Conservation (phyloP, 2,888 invertebrate genomes). For the Acleris emargana region DNA sequence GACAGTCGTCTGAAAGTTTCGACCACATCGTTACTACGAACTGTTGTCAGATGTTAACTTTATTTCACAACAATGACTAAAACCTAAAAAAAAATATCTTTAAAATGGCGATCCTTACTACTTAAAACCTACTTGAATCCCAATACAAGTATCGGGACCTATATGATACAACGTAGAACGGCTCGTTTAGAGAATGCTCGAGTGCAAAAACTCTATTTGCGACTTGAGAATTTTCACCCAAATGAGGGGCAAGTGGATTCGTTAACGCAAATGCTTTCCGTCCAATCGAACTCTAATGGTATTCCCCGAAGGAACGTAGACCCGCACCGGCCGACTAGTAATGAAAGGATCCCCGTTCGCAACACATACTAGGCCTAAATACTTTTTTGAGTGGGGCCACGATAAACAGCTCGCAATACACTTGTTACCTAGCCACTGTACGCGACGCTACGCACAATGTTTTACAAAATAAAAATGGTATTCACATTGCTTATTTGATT, state of each 20-base stretch:
- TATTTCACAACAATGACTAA: neutral
- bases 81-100: neutral
- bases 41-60: too few relatives aligned
- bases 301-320: constrained; percentile 49
- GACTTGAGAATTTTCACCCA: constrained; percentile 45
- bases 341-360: constrained; percentile 34
- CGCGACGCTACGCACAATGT: too few relatives aligned
- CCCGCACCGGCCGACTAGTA: constrained; percentile 28
- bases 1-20: too few relatives aligned
- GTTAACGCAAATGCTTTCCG: constrained; percentile 56
- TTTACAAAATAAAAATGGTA: too few relatives aligned
- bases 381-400: neutral
- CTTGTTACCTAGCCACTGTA: too few relatives aligned
- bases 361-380: constrained; percentile 22
- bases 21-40: too few relatives aligned
- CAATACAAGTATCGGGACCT: constrained; percentile 15
- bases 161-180: constrained; percentile 30
- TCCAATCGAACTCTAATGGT: constrained; percentile 54
- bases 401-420: neutral
- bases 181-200: constrained; percentile 39
- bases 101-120: neutral
- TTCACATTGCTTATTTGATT: too few relatives aligned
- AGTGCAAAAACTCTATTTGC: constrained; percentile 33
- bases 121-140: neutral
- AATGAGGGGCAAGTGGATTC: constrained; percentile 52